A percentile compares a stretch with the other conserved stretches of the same genome.
Evolutionary conservation across 2,113 vertebrate genomes (phyloP).

Genomic region (Todiramphus chloris): DNA sequence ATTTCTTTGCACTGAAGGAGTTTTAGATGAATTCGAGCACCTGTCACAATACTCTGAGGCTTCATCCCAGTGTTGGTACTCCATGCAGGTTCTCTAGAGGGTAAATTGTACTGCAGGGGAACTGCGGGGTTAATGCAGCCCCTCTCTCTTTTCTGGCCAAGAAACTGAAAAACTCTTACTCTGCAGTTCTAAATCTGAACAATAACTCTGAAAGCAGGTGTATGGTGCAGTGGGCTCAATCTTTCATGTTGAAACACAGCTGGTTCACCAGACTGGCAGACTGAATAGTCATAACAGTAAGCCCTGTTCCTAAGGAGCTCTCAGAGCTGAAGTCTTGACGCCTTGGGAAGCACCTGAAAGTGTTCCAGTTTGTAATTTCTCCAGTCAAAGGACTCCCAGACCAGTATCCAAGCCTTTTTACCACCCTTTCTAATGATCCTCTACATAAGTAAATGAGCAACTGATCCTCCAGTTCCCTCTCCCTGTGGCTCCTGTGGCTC

Average conservation of each 20-base stretch:
- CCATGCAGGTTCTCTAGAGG: not conserved
- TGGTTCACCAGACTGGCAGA: not conserved
- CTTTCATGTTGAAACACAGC: not conserved
- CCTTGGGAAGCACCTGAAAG: not conserved
- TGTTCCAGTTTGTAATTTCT: not conserved
- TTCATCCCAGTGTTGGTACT: not conserved
- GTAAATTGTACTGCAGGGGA: not conserved
- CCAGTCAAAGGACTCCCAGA: not conserved
- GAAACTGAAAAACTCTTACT: not conserved
- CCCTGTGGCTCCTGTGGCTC: not conserved
- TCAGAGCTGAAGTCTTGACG: not conserved
- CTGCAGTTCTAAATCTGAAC: not conserved
- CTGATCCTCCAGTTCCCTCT: not conserved
- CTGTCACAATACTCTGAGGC: not conserved
- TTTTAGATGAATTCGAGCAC: not conserved
- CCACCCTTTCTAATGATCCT: not conserved
- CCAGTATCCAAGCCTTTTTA: not conserved
- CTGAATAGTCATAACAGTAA: not conserved
- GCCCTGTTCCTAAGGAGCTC: not conserved
- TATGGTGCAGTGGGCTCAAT: fast-evolving
- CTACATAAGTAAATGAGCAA: not conserved
- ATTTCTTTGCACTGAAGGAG: not conserved
- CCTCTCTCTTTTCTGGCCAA: not conserved
- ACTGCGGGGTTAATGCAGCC: not conserved
- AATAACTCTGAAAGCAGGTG: not conserved